Evolutionary conservation across 1,140 invertebrate species (phyloP).

Genomic region (Bicyclus anynana): DNA sequence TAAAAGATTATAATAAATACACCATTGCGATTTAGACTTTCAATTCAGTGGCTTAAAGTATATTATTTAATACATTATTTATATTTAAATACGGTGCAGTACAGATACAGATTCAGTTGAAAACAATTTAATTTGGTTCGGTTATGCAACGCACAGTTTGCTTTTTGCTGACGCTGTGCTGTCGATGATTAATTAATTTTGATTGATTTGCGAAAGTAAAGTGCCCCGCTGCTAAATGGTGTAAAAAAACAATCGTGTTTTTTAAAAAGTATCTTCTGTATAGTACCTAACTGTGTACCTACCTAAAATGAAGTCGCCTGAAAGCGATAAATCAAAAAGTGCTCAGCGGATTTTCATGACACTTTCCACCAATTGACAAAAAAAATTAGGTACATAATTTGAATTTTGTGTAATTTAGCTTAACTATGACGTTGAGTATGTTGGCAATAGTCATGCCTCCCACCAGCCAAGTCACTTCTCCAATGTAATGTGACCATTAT

Average conservation of each 20-base stretch:
- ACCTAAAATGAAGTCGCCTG: no score
- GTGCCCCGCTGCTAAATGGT: not conserved
- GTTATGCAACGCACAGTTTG: not conserved
- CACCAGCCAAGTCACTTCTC: no score
- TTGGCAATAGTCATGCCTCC: no score
- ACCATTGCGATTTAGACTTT: not conserved
- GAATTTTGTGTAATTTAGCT: no score
- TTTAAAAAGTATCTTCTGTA: no score
- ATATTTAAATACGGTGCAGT: not conserved
- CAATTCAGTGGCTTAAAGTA: not conserved
- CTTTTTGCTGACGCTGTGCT: not conserved
- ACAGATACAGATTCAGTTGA: not conserved
- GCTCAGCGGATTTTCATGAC: no score
- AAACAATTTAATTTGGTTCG: not conserved
- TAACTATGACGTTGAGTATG: no score
- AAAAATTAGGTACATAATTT: no score
- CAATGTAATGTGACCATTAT: no score
- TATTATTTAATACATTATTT: not conserved
- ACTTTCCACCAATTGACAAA: no score
- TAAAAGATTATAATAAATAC: not conserved
- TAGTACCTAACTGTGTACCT: no score
- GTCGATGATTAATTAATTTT: not conserved
- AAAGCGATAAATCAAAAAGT: no score
- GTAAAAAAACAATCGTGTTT: not conserved
- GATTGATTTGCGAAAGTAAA: constrained; percentile 4